Evolutionary conservation across 2,888 invertebrate species (phyloP), one percentile per base, ranked within the genome.

Genomic region (Chesias legatella): DNA sequence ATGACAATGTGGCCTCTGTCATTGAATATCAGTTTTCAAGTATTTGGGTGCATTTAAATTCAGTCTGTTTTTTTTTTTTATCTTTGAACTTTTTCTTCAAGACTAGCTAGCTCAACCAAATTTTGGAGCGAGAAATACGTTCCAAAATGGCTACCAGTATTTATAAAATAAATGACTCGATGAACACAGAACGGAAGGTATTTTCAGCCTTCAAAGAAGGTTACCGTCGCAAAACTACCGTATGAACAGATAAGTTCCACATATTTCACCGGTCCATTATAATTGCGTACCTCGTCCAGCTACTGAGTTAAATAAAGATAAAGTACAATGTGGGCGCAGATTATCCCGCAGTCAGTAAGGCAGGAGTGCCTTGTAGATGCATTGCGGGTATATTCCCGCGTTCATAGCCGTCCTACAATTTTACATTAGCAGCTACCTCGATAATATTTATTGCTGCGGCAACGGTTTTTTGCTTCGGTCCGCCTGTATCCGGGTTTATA

Each of bases 391-490:
- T 45, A 30, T 35, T 33, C 29, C 40, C 25, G 22, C n/a, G 35
- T 20, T 20, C 20, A 20, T 20, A 20, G 20, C 20, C 30, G 39
- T 36, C 45, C 40, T 45, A 40, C 45, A 45, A 45, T 45, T 45
- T 45, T 36, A 45, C 45, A 45, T 45, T 45, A 45, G 45, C 35
- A 35, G 31, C 31, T 31, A 41, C 45, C 40, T 40, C 45, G 45
- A 40, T 45, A 22, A 36, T 45, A 45, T 45, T 45, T 45, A 45
- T 45, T 30, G 40, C 45, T 45, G 45, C 45, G 40, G 45, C 40
- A 45, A 45, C 34, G 22, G 33, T 45, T 45, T 45, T 45, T 45
- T 45, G 36, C 34, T 17, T 17, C 13, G 13, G 29, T 38, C 32
- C 36, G 40, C 35, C 13, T 5, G 24, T 38, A 38, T 38, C 38